Evolutionary conservation across 30 jellyfish, hydroid and myxozoan genomes (phyloP), one percentile per base, ranked within the genome.

Genomic region (Nemopilema nomurai): DNA sequence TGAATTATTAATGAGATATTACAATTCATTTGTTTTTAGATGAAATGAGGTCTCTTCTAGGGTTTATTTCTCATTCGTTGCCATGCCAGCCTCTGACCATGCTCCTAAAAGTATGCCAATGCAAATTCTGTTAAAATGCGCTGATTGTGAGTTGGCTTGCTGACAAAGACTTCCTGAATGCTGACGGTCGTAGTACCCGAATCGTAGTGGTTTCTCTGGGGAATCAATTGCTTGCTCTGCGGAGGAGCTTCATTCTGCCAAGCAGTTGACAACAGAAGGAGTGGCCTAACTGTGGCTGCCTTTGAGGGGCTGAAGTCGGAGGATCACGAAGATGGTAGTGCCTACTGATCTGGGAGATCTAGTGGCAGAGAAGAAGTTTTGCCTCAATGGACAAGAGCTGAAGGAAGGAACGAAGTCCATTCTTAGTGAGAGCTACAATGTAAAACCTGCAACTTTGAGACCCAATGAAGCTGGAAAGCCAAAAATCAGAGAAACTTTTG

Each of bases 401-500:
- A 82, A 82, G 53, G 52, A 26, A 26, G 90, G 52, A 21, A 63
- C 68, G 22, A 53, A 18, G 28, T 41, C 70, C 0, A 30, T 65
- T 18, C 27, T 9, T 16, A 77, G 23, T 18, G 65, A 63, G 66
- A 66, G 19, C 24, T 76, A 31, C 26, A 62, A 13, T 18, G 18
- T 31, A 18, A 69, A 62, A 33, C 67, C 65, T 3, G 80, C 28
- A 8, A n/a, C 73, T 24, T 0, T 51, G 28, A 70, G 18, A 49
- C 49, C 26, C 81, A 28, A 27, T 20, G 52, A 53, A 52, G 31
- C 86, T 8, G 28, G 22, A 20, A 31, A 49, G 68, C 92, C 90
- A 0, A 53, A 21, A 57, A 25, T 50, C 32, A 85, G 76, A 77
- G 94, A 87, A 49, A 28, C 71, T 4, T 87, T 88, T 67, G 98